Conservation (phyloP, 2,888 invertebrate species). For the Junonia oenone region DNA sequence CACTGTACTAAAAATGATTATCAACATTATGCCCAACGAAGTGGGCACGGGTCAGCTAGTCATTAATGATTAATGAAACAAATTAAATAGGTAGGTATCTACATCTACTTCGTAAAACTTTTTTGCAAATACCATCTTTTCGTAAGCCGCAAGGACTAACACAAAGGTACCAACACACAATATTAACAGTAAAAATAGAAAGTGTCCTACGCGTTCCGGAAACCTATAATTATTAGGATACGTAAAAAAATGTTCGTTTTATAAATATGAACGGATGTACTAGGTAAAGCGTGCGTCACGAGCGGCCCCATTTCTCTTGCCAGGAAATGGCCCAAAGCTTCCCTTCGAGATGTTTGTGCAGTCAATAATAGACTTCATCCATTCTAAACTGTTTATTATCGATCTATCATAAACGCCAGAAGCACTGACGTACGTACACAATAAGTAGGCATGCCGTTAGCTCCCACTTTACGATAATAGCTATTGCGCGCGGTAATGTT, state of each 20-base stretch:
- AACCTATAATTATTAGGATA: slow-evolving; percentile 37
- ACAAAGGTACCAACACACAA: not conserved
- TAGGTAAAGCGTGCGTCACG: slow-evolving; percentile 64
- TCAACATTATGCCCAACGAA: no score
- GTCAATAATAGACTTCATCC: slow-evolving; percentile 70
- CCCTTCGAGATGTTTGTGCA: slow-evolving; percentile 66
- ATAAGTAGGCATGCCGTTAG: slow-evolving; percentile 7
- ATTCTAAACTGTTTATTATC: slow-evolving; percentile 40
- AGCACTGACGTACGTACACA: slow-evolving; percentile 25
- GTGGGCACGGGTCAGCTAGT: no score
- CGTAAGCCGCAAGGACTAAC: no score
- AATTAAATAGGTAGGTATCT: no score
- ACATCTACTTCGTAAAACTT: no score
- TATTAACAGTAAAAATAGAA: slow-evolving; percentile 13
- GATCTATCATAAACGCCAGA: slow-evolving; percentile 43
- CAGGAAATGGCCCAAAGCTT: slow-evolving; percentile 72
- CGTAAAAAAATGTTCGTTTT: slow-evolving; percentile 44
- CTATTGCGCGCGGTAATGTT: slow-evolving; percentile 7
- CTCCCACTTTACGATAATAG: slow-evolving; percentile 20
- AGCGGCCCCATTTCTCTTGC: slow-evolving; percentile 68
- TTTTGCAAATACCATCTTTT: no score
- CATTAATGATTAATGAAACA: no score
- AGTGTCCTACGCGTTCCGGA: slow-evolving; percentile 16
- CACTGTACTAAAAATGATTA: no score
- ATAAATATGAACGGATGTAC: slow-evolving; percentile 63